Conservation (phyloP, 2,888 invertebrate genomes). For the Trachelus troglodyta region DNA sequence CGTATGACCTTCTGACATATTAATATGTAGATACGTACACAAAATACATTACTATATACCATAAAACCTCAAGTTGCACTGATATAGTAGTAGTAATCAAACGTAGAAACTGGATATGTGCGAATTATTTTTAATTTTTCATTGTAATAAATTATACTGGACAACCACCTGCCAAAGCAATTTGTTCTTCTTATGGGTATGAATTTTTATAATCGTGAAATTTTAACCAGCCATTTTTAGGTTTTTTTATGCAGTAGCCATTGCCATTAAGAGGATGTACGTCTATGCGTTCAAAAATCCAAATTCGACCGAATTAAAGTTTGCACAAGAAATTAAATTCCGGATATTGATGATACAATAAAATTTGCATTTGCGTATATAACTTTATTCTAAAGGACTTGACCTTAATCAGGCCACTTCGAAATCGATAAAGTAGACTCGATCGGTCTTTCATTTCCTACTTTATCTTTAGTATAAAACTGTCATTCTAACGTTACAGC, state of each 20-base stretch:
- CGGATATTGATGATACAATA: too few relatives aligned
- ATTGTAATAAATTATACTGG: not conserved
- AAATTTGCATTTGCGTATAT: too few relatives aligned
- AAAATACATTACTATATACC: not conserved
- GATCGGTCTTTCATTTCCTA: too few relatives aligned
- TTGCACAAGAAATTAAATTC: too few relatives aligned
- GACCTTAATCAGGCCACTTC: too few relatives aligned
- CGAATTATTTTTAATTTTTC: conserved; percentile 4
- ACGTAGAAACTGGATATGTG: not conserved
- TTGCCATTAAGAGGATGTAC: not conserved
- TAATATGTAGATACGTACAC: not conserved
- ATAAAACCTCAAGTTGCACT: not conserved
- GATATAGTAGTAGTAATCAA: not conserved
- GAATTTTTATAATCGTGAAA: not conserved
- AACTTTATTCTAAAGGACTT: too few relatives aligned
- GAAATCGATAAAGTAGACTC: too few relatives aligned
- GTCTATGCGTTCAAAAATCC: not conserved
- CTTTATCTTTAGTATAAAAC: too few relatives aligned
- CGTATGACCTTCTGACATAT: not conserved
- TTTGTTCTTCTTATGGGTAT: not conserved
- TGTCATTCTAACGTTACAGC: too few relatives aligned
- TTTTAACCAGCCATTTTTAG: not conserved
- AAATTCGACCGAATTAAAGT: not conserved
- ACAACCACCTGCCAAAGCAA: not conserved
- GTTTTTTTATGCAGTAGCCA: not conserved